Conservation (phyloP, 2,113 vertebrate genomes). For the Tachysurus fulvidraco region DNA sequence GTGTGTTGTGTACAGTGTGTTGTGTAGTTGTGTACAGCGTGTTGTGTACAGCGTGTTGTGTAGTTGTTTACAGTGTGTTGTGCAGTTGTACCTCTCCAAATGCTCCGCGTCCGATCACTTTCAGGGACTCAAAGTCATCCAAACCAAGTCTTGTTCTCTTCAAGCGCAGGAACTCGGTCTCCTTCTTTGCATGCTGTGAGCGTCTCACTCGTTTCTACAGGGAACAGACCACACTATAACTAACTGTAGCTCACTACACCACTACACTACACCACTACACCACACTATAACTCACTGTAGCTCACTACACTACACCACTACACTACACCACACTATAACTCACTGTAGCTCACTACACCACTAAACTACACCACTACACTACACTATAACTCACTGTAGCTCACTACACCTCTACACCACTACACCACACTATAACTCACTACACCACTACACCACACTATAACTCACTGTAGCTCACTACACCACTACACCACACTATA, state of each 20-base stretch:
- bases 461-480: no score
- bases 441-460: not conserved
- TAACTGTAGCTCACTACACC: not conserved
- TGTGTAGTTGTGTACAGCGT: not conserved
- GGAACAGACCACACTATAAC: not conserved
- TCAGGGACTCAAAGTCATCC: slow-evolving; percentile 58
- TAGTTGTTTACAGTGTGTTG: not conserved
- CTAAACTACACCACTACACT: no score
- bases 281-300: not conserved
- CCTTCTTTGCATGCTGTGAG: slow-evolving; percentile 57
- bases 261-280: not conserved
- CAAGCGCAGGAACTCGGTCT: slow-evolving; percentile 57
- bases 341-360: not conserved
- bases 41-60: not conserved
- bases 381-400: not conserved
- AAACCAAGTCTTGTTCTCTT: slow-evolving; percentile 58
- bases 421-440: not conserved
- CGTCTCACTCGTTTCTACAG: slow-evolving; percentile 54
- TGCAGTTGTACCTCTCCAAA: slow-evolving; percentile 55
- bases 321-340: not conserved
- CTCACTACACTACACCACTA: not conserved
- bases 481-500: not conserved
- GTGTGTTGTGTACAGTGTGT: not conserved
- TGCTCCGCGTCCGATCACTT: slow-evolving; percentile 60
- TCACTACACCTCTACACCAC: not conserved